Evolutionary conservation across 2,888 invertebrate genomes (phyloP).

Genomic region (Notocelia uddmanniana): DNA sequence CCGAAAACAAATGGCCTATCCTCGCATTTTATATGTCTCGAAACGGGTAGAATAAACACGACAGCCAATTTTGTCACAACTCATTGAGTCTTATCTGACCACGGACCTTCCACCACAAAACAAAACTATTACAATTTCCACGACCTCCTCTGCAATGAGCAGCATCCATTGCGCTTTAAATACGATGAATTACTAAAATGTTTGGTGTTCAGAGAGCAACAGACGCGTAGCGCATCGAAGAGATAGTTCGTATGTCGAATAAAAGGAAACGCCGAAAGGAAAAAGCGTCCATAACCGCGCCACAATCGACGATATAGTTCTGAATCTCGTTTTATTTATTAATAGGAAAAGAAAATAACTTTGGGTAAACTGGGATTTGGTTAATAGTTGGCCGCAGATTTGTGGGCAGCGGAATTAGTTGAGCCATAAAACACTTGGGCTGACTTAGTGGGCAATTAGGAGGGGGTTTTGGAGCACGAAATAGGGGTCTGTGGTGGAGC

Average conservation of each 20-base stretch:
- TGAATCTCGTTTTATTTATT: constrained; percentile 66
- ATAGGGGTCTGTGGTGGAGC: constrained; percentile 5
- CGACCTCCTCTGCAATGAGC: background rate
- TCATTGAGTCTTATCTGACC: constrained; percentile 71
- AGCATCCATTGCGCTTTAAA: background rate
- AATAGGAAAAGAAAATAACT: constrained; percentile 64
- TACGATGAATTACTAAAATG: background rate
- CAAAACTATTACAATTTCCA: constrained; percentile 25
- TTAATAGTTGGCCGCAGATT: constrained; percentile 45
- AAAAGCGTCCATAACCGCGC: constrained; percentile 60
- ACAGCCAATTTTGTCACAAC: constrained; percentile 73
- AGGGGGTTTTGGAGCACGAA: constrained; percentile 19
- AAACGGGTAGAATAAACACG: constrained; percentile 65
- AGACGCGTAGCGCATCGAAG: constrained; percentile 34
- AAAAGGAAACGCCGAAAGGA: constrained; percentile 51
- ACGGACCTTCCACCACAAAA: constrained; percentile 50
- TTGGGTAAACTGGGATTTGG: constrained; percentile 49
- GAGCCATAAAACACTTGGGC: constrained; percentile 32
- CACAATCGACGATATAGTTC: constrained; percentile 62
- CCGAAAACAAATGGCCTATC: constrained; percentile 38
- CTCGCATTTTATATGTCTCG: constrained; percentile 50
- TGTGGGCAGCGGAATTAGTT: constrained; percentile 37
- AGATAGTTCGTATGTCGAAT: constrained; percentile 42
- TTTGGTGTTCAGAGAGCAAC: constrained; percentile 48
- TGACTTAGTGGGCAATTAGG: constrained; percentile 41